A percentile compares a stretch with the other conserved stretches of the same genome.
Evolutionary conservation across 1,140 invertebrate species (phyloP).

Genomic region (Cotesia typhae): DNA sequence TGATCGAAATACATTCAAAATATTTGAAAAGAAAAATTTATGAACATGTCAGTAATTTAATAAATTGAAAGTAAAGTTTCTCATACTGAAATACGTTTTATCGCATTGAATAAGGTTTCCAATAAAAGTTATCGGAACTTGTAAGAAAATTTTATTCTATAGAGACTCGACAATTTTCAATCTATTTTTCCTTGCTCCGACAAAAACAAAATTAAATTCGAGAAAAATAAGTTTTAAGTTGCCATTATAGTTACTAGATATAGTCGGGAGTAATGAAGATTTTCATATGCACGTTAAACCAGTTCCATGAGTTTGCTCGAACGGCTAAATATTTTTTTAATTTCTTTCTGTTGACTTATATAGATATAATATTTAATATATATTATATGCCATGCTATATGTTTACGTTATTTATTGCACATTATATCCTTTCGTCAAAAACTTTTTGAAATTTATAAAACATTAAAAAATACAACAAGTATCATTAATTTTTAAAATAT

Average conservation of each 20-base stretch:
- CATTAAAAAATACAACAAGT: no score
- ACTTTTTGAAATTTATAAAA: not conserved
- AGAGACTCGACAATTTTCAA: slow-evolving; percentile 6
- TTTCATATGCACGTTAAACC: slow-evolving; percentile 52
- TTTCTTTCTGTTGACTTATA: slow-evolving; percentile 18
- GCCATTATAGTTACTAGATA: slow-evolving; percentile 52
- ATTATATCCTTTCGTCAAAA: not conserved
- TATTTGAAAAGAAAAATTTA: slow-evolving; percentile 14
- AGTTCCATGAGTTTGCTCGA: slow-evolving; percentile 45
- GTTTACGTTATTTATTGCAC: no score
- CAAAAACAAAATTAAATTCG: slow-evolving; percentile 17
- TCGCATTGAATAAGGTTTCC: slow-evolving; percentile 43
- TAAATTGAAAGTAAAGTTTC: slow-evolving; percentile 45
- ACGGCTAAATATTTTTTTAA: slow-evolving; percentile 26
- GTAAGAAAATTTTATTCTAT: slow-evolving; percentile 49
- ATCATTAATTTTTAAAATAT: not conserved
- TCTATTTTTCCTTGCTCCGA: not conserved
- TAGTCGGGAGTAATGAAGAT: slow-evolving; percentile 36
- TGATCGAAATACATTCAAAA: no score
- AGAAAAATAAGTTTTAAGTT: slow-evolving; percentile 42
- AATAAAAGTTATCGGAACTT: slow-evolving; percentile 52
- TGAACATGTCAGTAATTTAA: not conserved
- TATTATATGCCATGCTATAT: no score
- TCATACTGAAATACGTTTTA: slow-evolving; percentile 29
- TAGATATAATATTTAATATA: not conserved